Percentiles rank a stretch among this genome's conserved stretches.
phyloP scores from a whole-genome alignment of 2,888 invertebrate genomes.

The Timandra comae region DNA sequence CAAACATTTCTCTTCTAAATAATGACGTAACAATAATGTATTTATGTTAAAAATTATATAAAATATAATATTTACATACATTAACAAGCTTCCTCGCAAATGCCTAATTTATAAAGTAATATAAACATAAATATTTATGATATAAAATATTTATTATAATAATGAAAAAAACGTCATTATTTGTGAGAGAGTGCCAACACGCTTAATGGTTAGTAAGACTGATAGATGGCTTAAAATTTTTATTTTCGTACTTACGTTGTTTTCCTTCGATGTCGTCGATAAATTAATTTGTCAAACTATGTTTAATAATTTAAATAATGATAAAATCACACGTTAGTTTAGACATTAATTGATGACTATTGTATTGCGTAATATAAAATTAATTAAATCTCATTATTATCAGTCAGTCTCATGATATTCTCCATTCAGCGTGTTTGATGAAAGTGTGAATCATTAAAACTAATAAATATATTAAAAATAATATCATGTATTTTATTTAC shows the following conservation, averaged over 20 bases:
- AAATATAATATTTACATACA: not conserved
- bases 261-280: not conserved
- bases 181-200: constrained; percentile 33
- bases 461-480: constrained; percentile 20
- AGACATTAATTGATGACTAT: constrained; percentile 48
- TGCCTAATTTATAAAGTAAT: not conserved
- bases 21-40: constrained; percentile 9
- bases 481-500: no score
- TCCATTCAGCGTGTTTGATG: constrained; percentile 68
- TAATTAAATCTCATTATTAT: constrained; percentile 47
- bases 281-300: constrained; percentile 6
- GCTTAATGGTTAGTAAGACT: constrained; percentile 54
- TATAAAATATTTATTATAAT: not conserved
- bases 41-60: not conserved
- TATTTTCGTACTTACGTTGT: not conserved
- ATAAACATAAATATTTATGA: not conserved
- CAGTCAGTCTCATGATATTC: constrained; percentile 60
- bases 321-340: constrained; percentile 29
- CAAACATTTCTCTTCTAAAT: constrained; percentile 15
- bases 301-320: constrained; percentile 70
- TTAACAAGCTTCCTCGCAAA: no score
- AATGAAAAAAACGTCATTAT: constrained; percentile 19
- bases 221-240: constrained; percentile 31
- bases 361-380: constrained; percentile 56
- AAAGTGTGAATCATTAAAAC: constrained; percentile 56